These are phyloP conservation scores for Lerema accius DNA, from an alignment of 1,140 invertebrate genomes.

Conservation along the genomic window DNA sequence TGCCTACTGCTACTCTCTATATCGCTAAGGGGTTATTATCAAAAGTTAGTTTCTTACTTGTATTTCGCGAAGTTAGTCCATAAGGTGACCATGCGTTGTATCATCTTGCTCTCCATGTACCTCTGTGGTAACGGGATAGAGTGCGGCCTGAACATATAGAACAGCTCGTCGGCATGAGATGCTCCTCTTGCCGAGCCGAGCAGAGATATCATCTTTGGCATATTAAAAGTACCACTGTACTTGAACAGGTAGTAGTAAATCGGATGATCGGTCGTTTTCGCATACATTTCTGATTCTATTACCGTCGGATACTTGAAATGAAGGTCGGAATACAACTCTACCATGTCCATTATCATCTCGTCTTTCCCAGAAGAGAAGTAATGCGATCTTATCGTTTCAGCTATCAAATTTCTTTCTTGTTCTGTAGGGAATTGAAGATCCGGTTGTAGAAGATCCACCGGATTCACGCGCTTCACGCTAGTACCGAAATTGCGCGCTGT, in stretches of 20 bases:
- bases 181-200: conserved; percentile 53
- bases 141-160: conserved; percentile 72
- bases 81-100: conserved; percentile 61
- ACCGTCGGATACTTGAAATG: conserved; percentile 70
- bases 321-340: conserved; percentile 69
- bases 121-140: conserved; percentile 59
- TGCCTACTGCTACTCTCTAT: too few relatives aligned
- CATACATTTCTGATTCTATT: conserved; percentile 60
- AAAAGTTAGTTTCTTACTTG: too few relatives aligned
- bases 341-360: conserved; percentile 62
- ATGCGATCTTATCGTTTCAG: conserved; percentile 46
- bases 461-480: conserved; percentile 50
- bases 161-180: conserved; percentile 71
- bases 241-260: conserved; percentile 74
- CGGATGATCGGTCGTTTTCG: conserved; percentile 57
- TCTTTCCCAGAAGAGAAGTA: conserved; percentile 62
- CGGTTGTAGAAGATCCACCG: conserved; percentile 46
- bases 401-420: conserved; percentile 50
- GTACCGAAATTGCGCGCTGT: conserved; percentile 60
- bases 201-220: conserved; percentile 63
- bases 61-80: conserved; percentile 78
- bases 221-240: conserved; percentile 66
- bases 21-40: too few relatives aligned
- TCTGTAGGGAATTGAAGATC: conserved; percentile 64
- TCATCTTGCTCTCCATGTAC: conserved; percentile 59